A percentile compares a stretch with the other conserved stretches of the same genome.
Evolutionary conservation across 1,140 invertebrate species (phyloP).

Genomic region (Contarinia nasturtii): DNA sequence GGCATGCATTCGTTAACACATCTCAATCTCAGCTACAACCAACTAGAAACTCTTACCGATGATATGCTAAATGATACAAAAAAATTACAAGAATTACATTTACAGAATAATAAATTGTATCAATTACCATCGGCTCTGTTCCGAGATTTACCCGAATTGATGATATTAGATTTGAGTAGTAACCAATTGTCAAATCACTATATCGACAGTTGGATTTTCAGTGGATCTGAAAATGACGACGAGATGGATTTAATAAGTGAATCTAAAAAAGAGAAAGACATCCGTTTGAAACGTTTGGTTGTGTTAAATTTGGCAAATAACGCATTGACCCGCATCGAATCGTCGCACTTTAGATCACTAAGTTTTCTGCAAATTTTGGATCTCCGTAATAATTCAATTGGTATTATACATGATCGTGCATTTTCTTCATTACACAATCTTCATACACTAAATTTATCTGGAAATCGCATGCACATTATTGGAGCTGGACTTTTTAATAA

Average conservation of each 20-base stretch:
- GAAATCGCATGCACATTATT: conserved; percentile 52
- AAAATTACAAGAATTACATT: conserved; percentile 50
- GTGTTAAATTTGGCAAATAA: conserved; percentile 50
- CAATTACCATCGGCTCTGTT: conserved; percentile 48
- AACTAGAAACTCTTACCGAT: conserved; percentile 46
- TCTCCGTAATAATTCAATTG: conserved; percentile 57
- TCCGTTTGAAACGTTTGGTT: conserved; percentile 36
- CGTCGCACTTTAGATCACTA: conserved; percentile 56
- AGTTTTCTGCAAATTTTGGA: conserved; percentile 67
- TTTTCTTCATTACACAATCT: conserved; percentile 66
- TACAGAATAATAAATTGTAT: conserved; percentile 51
- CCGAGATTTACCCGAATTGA: conserved; percentile 42
- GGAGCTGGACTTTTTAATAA: conserved; percentile 56
- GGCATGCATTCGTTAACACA: conserved; percentile 46
- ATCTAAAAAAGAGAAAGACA: too few species aligned
- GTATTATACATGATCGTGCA: conserved; percentile 51
- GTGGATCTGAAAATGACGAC: conserved; percentile 19
- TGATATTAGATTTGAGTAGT: conserved; percentile 47
- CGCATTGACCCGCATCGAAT: conserved; percentile 36
- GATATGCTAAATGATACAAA: conserved; percentile 44
- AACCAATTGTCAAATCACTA: conserved; percentile 51
- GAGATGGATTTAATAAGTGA: too few species aligned
- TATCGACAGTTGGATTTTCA: conserved; percentile 45
- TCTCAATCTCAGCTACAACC: conserved; percentile 61
- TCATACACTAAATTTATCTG: conserved; percentile 58